A percentile compares a stretch with the other conserved stretches of the same genome.
Evolutionary conservation across 92 coral and sea anemone species (phyloP).

Genomic region (Paramuricea clavata): DNA sequence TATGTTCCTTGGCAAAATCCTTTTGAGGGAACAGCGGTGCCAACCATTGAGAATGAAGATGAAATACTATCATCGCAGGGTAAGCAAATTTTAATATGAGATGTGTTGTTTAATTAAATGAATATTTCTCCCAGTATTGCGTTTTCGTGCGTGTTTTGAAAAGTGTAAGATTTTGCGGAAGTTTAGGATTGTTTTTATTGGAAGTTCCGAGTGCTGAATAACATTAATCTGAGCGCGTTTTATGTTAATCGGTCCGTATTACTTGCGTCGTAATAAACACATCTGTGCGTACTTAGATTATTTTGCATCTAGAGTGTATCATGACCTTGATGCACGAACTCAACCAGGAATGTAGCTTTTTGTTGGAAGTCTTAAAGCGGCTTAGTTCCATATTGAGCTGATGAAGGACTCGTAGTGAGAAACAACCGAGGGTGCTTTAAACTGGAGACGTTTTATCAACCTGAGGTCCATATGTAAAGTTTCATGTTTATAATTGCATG

Average conservation of each 20-base stretch:
- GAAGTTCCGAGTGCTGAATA: constrained; percentile 30
- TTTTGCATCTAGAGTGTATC: background rate
- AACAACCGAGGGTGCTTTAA: constrained; percentile 33
- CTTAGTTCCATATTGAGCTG: constrained; percentile 39
- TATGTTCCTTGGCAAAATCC: constrained; percentile 81
- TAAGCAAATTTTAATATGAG: constrained; percentile 44
- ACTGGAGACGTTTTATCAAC: constrained; percentile 28
- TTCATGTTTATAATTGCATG: constrained; percentile 41
- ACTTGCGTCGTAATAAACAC: background rate
- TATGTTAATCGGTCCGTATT: constrained; percentile 15
- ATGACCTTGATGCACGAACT: background rate
- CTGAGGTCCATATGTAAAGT: background rate
- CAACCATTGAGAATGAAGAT: constrained; percentile 78
- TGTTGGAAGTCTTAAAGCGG: constrained; percentile 31
- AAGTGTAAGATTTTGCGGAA: constrained; percentile 35
- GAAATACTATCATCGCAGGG: constrained; percentile 82
- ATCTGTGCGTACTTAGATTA: background rate
- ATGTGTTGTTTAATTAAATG: background rate
- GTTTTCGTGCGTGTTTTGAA: constrained; percentile 6
- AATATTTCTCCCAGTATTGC: background rate
- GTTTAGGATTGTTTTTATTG: constrained; percentile 27
- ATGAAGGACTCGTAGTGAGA: constrained; percentile 48
- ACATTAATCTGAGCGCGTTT: constrained; percentile 26
- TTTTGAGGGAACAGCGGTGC: constrained; percentile 86
- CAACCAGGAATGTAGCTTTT: constrained; percentile 31